Conservation (phyloP, 2,113 vertebrate genomes). For the Sorex fumeus region DNA sequence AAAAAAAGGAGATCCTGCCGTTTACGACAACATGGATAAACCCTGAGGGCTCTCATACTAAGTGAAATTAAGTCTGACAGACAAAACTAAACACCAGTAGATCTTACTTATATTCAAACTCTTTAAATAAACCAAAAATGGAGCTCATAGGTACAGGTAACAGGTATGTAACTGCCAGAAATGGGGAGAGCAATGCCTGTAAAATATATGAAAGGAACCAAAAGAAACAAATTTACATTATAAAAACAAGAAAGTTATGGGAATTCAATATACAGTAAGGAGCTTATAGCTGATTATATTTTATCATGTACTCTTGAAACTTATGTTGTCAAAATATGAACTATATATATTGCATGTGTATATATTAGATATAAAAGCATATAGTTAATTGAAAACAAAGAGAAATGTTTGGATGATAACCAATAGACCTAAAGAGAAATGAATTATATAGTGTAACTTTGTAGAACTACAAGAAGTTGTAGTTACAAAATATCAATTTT, state of each 20-base stretch:
- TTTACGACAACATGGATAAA: background rate
- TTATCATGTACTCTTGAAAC: too few species aligned
- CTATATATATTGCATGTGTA: too few species aligned
- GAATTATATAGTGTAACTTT: slow-evolving; percentile 12
- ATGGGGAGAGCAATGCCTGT: too few species aligned
- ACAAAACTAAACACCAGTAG: background rate
- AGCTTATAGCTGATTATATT: background rate
- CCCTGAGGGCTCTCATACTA: background rate
- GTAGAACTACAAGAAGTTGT: background rate
- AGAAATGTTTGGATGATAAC: background rate
- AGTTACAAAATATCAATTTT: slow-evolving; percentile 28
- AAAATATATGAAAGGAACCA: too few species aligned
- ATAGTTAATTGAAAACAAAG: slow-evolving; percentile 39
- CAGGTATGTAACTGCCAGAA: too few species aligned
- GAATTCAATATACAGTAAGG: background rate
- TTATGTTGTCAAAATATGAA: too few species aligned
- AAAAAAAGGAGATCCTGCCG: background rate
- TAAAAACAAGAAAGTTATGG: background rate
- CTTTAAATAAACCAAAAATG: background rate
- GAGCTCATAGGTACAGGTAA: too few species aligned
- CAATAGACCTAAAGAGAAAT: slow-evolving; percentile 4
- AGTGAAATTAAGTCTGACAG: background rate
- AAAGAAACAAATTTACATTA: background rate
- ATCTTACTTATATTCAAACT: background rate
- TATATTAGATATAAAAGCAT: too few species aligned